Base-by-base conservation (phyloP, 2,888 invertebrate species). In the Timema cristinae region DNA sequence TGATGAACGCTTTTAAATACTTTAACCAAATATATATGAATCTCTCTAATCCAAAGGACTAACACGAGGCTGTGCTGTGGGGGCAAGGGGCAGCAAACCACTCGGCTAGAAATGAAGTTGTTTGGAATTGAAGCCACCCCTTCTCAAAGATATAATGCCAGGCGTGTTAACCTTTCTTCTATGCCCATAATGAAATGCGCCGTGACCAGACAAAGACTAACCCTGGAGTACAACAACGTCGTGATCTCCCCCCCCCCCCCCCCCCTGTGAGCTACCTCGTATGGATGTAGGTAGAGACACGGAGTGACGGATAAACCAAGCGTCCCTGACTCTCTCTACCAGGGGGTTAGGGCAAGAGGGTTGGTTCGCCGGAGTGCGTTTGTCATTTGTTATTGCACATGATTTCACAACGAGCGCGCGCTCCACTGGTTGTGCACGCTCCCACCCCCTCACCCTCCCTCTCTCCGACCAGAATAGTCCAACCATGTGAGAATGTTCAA, bases 321-420 rank as follows among this genome's bases (percentile, higher is more conserved):
- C 73, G 71, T 47, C 68, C 68, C 16, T 16, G 59, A 67, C 52
- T 66, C 67, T 66, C 52, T 66, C 56, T 67, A 67, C 59, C 59
- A 71, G 11, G 32, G 15, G 63, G 47, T 32, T 32, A 32, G 32
- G 32, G 32, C 32, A 4, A 32, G 32, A 32, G 32, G 32, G 32
- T 32, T 32, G 32, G n/a, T 48, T 32, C 63, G n/a, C 63, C 69
- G 66, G 69, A 67, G 66, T 74, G 74, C 71, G 67, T 74, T 74
- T 74, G 74, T 74, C 74, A 74, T 74, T 72, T 74, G 72, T 74
- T 74, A 72, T 74, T 72, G 74, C 72, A 72, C 67, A 74, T 74
- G 74, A 74, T 72, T 74, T 71, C 72, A 66, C 72, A 51, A 50
- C 66, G 69, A 69, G 71, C 68, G 48, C 71, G 54, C 59, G 56